Conservation (phyloP, 2,797 vertebrate species). For the Phaenicophaeus curvirostris region DNA sequence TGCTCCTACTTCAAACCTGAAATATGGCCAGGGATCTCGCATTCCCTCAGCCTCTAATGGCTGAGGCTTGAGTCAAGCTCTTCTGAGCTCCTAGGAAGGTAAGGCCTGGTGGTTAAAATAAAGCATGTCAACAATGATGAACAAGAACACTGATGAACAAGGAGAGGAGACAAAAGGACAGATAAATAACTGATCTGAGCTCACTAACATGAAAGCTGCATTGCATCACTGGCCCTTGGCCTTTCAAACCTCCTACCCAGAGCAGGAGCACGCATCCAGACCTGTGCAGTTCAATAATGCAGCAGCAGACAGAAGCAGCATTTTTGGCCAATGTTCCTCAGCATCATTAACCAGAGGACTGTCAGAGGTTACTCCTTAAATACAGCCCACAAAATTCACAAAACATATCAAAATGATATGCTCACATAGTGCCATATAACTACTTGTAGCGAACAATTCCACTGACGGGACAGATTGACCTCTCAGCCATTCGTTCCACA, state of each 20-base stretch:
- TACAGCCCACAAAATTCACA: neutral
- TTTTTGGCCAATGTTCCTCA: too few relatives aligned
- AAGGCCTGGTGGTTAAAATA: neutral
- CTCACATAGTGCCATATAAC: neutral
- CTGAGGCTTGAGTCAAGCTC: neutral
- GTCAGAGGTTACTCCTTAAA: neutral
- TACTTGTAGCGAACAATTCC: rapidly evolving
- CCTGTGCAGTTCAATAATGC: rapidly evolving
- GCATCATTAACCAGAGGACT: neutral
- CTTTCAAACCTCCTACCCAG: neutral
- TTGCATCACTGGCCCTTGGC: neutral
- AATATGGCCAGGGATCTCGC: neutral
- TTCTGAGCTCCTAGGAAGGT: neutral
- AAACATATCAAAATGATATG: neutral
- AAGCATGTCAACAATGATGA: neutral
- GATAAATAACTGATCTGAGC: neutral
- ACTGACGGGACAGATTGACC: neutral
- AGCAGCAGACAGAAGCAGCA: neutral
- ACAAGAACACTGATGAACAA: neutral
- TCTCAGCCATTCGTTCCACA: neutral
- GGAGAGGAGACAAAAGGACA: neutral
- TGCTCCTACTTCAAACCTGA: neutral
- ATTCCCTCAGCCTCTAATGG: neutral
- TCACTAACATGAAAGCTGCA: neutral
- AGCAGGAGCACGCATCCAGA: neutral